Conservation (phyloP, 2,113 vertebrate genomes). For the Semnopithecus entellus region DNA sequence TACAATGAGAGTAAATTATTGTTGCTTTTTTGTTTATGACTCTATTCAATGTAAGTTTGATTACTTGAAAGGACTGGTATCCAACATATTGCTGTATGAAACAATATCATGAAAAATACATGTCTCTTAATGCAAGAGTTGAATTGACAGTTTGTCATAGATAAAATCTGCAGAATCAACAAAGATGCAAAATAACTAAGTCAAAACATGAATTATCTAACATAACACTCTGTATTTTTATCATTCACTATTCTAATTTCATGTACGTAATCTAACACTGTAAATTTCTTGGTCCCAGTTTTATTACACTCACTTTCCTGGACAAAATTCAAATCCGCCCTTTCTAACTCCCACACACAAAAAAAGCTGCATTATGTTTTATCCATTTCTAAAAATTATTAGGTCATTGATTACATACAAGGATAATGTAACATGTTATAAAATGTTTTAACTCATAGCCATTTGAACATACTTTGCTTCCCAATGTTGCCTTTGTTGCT, state of each 20-base stretch:
- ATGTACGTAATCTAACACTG: conserved; percentile 72
- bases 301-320: conserved; percentile 75
- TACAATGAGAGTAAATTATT: conserved; percentile 79
- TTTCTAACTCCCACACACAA: conserved; percentile 54
- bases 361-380: conserved; percentile 72
- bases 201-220: conserved; percentile 80
- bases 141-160: conserved; percentile 81
- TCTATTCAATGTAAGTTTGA: conserved; percentile 80
- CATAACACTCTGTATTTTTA: conserved; percentile 74
- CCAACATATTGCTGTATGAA: conserved; percentile 76
- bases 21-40: conserved; percentile 82
- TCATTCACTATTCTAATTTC: conserved; percentile 79
- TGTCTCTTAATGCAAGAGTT: conserved; percentile 82
- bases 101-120: conserved; percentile 86
- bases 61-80: conserved; percentile 85
- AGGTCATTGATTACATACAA: conserved; percentile 71
- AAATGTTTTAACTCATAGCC: conserved; percentile 63
- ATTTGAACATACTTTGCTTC: conserved; percentile 66
- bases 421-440: conserved; percentile 63
- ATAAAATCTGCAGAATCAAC: conserved; percentile 84
- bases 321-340: conserved; percentile 59
- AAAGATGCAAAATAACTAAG: conserved; percentile 81
- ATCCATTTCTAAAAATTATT: conserved; percentile 65
- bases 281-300: conserved; percentile 72
- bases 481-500: conserved; percentile 26